Evolutionary conservation across 2,113 vertebrate genomes (phyloP).

Genomic region (Pseudonaja textilis): DNA sequence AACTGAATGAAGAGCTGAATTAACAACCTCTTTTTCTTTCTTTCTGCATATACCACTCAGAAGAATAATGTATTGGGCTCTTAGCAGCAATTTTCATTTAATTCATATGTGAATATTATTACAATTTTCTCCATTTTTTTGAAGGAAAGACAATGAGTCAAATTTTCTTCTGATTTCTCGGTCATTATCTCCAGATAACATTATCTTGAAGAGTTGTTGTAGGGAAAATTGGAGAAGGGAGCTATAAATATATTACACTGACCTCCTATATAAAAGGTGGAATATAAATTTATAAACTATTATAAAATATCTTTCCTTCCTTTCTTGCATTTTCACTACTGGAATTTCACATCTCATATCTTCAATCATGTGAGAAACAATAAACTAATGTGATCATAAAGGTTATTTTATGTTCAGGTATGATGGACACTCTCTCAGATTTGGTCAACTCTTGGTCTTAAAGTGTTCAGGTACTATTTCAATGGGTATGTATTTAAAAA

Average conservation of each 20-base stretch:
- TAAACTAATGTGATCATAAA: neutral
- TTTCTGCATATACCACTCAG: neutral
- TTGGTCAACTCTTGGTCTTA: neutral
- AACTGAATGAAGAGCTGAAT: neutral
- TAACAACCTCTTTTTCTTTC: neutral
- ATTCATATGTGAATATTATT: neutral
- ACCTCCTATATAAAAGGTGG: neutral
- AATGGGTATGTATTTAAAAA: neutral
- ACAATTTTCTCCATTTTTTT: neutral
- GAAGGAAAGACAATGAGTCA: neutral
- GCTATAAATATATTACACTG: neutral
- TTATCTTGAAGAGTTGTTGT: neutral
- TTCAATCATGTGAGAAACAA: neutral
- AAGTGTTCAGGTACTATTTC: neutral
- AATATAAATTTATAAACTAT: neutral
- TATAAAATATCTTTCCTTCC: neutral
- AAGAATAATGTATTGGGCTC: neutral
- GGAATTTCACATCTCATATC: neutral
- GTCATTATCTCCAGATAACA: neutral
- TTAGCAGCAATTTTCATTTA: neutral
- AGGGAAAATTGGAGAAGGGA: neutral
- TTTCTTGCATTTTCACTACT: neutral
- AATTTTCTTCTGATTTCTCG: neutral
- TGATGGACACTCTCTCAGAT: neutral
- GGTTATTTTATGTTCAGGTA: neutral